Evolutionary conservation across 1,140 invertebrate species (phyloP).

Genomic region (Drosophila lacertosa): DNA sequence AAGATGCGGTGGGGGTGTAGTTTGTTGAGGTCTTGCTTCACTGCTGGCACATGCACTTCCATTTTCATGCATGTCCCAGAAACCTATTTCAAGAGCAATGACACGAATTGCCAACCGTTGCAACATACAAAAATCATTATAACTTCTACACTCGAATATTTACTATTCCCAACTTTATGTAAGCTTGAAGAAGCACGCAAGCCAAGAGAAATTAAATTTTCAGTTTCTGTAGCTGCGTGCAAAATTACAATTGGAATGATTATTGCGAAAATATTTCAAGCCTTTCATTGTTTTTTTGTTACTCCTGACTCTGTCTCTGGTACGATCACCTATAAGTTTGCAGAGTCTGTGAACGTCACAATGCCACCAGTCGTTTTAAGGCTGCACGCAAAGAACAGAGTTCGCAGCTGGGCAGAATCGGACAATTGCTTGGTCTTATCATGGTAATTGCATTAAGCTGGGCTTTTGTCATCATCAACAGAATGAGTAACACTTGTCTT

Average conservation of each 20-base stretch:
- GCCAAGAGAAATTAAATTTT: constrained; percentile 71
- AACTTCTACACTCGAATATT: constrained; percentile 44
- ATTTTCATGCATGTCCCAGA: constrained; percentile 47
- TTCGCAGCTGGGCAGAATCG: constrained; percentile 13
- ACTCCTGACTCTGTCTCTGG: constrained; percentile 1
- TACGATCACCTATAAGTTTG: constrained; percentile 32
- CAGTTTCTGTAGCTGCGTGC: constrained; percentile 51
- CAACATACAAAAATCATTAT: constrained; percentile 36
- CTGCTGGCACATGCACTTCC: constrained; percentile 18
- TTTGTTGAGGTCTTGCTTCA: background rate
- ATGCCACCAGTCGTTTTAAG: constrained; percentile 41
- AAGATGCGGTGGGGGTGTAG: constrained; percentile 33
- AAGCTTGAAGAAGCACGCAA: constrained; percentile 52
- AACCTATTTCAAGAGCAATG: constrained; percentile 64
- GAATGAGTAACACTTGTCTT: constrained; percentile 22
- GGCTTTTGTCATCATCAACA: constrained; percentile 28
- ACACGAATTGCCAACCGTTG: constrained; percentile 24
- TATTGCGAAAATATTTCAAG: constrained; percentile 59
- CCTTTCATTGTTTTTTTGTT: constrained; percentile 35
- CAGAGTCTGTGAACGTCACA: background rate
- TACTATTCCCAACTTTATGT: constrained; percentile 40
- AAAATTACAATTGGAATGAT: constrained; percentile 59
- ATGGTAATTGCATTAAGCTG: constrained; percentile 34
- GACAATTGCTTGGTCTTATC: constrained; percentile 10
- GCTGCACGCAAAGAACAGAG: constrained; percentile 47